phyloP scores from a whole-genome alignment of 1,140 invertebrate species.

The Mercenaria mercenaria region DNA sequence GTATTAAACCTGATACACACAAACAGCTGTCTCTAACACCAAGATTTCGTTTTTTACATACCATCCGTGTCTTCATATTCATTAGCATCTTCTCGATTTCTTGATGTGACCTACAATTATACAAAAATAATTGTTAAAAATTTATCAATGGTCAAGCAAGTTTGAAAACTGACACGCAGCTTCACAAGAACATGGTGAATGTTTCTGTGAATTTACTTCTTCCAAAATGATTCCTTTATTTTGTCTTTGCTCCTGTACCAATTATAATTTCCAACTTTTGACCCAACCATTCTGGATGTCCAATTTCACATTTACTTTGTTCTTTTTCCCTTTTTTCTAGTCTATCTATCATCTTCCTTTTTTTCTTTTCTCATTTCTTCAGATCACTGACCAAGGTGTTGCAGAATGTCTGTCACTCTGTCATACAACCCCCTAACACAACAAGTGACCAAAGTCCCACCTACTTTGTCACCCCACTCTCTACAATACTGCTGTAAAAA shows the following conservation, averaged over 20 bases:
- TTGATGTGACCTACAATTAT: conserved; percentile 90
- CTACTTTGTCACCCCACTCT: background rate
- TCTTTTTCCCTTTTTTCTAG: background rate
- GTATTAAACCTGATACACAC: too few relatives aligned
- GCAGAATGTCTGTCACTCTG: background rate
- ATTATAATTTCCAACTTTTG: too few relatives aligned
- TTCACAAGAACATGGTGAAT: too few relatives aligned
- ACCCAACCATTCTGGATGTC: too few relatives aligned
- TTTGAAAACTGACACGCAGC: too few relatives aligned
- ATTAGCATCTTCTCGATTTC: conserved; percentile 95
- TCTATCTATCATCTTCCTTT: background rate
- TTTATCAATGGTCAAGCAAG: too few relatives aligned
- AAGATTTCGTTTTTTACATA: too few relatives aligned
- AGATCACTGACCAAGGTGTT: background rate
- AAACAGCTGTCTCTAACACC: too few relatives aligned
- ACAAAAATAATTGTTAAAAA: too few relatives aligned
- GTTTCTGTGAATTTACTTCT: too few relatives aligned
- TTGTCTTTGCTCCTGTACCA: too few relatives aligned
- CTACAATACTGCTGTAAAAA: background rate
- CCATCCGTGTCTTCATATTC: conserved; percentile 97
- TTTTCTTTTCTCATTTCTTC: background rate
- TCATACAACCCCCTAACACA: background rate
- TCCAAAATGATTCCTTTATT: too few relatives aligned
- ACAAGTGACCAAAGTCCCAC: background rate
- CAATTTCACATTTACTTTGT: background rate